phyloP scores from a whole-genome alignment of 2,797 vertebrate species.

The Hapalemur alaotrensis region DNA sequence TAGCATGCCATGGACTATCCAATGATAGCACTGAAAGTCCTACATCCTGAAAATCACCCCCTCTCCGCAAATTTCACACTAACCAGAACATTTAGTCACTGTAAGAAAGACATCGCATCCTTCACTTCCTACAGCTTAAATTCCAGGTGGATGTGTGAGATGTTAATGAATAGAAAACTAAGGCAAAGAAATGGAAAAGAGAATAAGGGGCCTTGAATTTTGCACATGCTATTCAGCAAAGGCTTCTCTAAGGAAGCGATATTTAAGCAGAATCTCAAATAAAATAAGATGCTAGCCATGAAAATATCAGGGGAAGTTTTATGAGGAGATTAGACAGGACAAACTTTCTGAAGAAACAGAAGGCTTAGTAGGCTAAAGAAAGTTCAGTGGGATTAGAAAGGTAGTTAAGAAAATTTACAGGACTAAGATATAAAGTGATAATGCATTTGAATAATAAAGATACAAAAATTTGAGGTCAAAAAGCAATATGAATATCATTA shows the following conservation, averaged over 20 bases:
- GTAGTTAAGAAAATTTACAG: neutral
- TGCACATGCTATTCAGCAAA: neutral
- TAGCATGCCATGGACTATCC: neutral
- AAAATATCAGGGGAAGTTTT: constrained; percentile 17
- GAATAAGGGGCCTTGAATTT: neutral
- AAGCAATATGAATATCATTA: neutral
- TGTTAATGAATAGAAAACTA: neutral
- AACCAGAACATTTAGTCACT: neutral
- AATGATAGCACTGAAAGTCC: neutral
- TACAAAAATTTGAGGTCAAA: neutral
- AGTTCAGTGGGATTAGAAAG: neutral
- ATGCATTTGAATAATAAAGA: neutral
- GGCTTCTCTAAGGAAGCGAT: neutral
- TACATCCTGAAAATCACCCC: neutral
- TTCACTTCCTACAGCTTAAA: neutral
- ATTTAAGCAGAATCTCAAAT: constrained; percentile 37
- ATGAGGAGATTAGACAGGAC: neutral
- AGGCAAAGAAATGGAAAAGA: neutral
- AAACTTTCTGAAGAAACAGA: neutral
- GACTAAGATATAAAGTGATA: neutral
- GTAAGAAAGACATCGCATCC: neutral
- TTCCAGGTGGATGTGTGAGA: neutral
- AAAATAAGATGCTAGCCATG: neutral
- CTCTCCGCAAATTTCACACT: neutral
- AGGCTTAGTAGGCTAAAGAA: neutral